Conservation (phyloP, 1,140 invertebrate genomes). For the Bactericera cockerelli region DNA sequence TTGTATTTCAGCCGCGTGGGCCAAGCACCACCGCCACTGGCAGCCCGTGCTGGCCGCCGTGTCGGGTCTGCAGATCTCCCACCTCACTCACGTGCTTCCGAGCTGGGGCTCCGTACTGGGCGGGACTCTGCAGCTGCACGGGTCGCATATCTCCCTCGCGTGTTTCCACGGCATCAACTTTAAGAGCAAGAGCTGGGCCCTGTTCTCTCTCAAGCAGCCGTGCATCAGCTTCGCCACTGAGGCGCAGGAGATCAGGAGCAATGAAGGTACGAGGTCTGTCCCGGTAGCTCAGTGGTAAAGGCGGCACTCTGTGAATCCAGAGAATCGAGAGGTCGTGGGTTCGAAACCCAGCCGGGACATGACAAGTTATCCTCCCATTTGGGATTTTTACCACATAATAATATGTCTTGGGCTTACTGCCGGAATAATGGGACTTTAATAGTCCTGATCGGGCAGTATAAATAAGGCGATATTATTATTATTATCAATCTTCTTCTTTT, state of each 20-base stretch:
- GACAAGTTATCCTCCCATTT: too few relatives aligned
- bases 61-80: slow-evolving; percentile 55
- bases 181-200: slow-evolving; percentile 89
- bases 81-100: slow-evolving; percentile 45
- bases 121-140: slow-evolving; percentile 80
- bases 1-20: slow-evolving; percentile 12
- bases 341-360: too few relatives aligned
- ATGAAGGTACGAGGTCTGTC: slow-evolving; percentile 36
- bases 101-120: slow-evolving; percentile 73
- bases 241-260: slow-evolving; percentile 63
- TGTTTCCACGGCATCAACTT: slow-evolving; percentile 97
- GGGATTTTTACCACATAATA: too few relatives aligned
- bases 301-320: too few relatives aligned
- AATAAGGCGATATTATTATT: too few relatives aligned
- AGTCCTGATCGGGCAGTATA: too few relatives aligned
- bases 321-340: too few relatives aligned
- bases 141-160: slow-evolving; percentile 82
- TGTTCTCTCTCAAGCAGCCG: slow-evolving; percentile 87
- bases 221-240: slow-evolving; percentile 91
- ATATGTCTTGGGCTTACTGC: too few relatives aligned
- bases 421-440: too few relatives aligned
- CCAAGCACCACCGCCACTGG: slow-evolving; percentile 78
- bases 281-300: too few relatives aligned
- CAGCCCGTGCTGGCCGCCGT: slow-evolving; percentile 61
- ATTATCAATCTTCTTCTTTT: too few relatives aligned